Evolutionary conservation across 2,113 vertebrate genomes (phyloP).

Genomic region (Kryptolebias marmoratus): DNA sequence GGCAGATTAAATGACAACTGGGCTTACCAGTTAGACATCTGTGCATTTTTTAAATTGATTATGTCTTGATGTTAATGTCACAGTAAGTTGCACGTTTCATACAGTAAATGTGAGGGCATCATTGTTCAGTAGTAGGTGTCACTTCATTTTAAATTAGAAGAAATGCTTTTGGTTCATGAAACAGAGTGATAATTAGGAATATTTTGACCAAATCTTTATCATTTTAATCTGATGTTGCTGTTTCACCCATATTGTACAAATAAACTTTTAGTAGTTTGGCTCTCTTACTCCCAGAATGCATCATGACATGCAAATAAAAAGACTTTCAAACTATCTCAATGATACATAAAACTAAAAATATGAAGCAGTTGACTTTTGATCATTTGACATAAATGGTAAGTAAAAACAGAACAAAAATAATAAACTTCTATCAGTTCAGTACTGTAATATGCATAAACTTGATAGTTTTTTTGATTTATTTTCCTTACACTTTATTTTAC

Average conservation of each 20-base stretch:
- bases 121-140: conserved; percentile 15
- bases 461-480: too few species aligned
- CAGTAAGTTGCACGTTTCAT: neutral
- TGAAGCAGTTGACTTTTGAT: too few species aligned
- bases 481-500: too few species aligned
- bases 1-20: neutral
- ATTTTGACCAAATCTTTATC: too few species aligned
- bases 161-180: neutral
- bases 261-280: conserved; percentile 11
- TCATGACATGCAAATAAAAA: conserved; percentile 22
- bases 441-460: too few species aligned
- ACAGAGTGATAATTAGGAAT: too few species aligned
- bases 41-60: neutral
- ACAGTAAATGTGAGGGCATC: conserved; percentile 9
- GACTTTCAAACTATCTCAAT: conserved; percentile 7
- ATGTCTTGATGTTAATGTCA: neutral
- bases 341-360: too few species aligned
- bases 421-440: too few species aligned
- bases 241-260: too few species aligned
- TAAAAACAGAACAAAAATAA: too few species aligned
- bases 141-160: conserved; percentile 17
- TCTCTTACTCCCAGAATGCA: conserved; percentile 7
- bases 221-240: too few species aligned
- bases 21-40: neutral
- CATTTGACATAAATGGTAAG: too few species aligned